These are phyloP conservation scores for Chrysemys picta DNA, from an alignment of 2,113 vertebrate genomes.

Conservation along the genomic window DNA sequence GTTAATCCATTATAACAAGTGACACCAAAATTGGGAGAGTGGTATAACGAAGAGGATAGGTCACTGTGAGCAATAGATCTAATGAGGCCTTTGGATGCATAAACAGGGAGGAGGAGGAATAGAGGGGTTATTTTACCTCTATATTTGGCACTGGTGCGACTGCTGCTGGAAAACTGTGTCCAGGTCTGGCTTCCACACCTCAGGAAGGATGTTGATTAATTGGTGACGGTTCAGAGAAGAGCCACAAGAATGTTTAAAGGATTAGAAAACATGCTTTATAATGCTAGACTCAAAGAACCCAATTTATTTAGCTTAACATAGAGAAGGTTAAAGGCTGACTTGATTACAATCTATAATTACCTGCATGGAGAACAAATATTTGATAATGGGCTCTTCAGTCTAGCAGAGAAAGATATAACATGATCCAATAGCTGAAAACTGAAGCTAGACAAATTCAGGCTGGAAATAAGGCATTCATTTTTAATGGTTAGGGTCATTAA, in stretches of 20 bases:
- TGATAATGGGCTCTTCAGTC: neutral
- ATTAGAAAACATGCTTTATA: neutral
- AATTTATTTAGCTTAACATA: neutral
- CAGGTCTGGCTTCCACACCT: neutral
- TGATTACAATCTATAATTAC: neutral
- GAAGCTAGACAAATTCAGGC: neutral
- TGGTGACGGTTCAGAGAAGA: neutral
- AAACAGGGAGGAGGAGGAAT: neutral
- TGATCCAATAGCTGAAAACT: neutral
- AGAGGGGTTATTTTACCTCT: neutral
- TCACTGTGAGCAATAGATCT: neutral
- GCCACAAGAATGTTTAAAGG: neutral
- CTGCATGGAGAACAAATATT: neutral
- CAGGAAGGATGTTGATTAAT: neutral
- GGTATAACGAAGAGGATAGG: neutral
- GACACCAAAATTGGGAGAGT: neutral
- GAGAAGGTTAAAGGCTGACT: neutral
- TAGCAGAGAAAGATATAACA: neutral
- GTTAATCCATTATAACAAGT: neutral
- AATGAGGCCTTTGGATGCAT: neutral
- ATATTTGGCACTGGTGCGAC: neutral
- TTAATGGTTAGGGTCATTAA: neutral
- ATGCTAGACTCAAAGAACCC: neutral
- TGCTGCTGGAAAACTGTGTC: neutral
- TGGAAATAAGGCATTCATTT: neutral